A percentile compares a stretch with the other conserved stretches of the same genome.
phyloP scores from a whole-genome alignment of 2,113 vertebrate genomes.

The Zapus hudsonius region DNA sequence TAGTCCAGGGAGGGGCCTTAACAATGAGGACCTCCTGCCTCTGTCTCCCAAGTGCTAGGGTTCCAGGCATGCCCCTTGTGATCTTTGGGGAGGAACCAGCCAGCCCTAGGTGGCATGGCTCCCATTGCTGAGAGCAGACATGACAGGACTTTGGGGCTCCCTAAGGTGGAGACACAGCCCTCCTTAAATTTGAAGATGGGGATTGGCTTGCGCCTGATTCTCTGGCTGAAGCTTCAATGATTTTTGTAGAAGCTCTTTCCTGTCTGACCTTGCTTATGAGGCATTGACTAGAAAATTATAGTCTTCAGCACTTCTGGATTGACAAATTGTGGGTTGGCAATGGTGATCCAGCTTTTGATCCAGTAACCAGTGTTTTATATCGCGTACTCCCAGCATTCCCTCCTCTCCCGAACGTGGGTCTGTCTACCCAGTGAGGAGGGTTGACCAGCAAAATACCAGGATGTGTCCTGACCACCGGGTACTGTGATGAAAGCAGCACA shows the following conservation, averaged over 20 bases:
- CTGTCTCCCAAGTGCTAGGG: not conserved
- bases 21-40: not conserved
- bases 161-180: constrained; percentile 13
- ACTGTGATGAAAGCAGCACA: not conserved
- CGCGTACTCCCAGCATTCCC: constrained; percentile 32
- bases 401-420: not conserved
- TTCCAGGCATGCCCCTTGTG: not conserved
- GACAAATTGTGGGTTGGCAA: constrained; percentile 83
- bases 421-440: not conserved
- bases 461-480: rapidly evolving
- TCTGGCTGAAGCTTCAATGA: constrained; percentile 70
- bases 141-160: constrained; percentile 31
- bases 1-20: not conserved
- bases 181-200: constrained; percentile 33
- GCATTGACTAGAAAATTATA: constrained; percentile 82
- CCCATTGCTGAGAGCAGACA: constrained; percentile 11
- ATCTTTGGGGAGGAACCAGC: constrained; percentile 37
- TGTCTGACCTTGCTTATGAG: constrained; percentile 83
- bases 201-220: constrained; percentile 2
- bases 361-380: constrained; percentile 75
- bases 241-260: constrained; percentile 75
- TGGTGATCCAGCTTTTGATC: constrained; percentile 78
- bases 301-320: constrained; percentile 76
- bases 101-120: constrained; percentile 35
- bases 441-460: not conserved